Evolutionary conservation across 2,113 vertebrate genomes (phyloP), one percentile per base, ranked within the genome.

Genomic region (Bujurquina vittata): DNA sequence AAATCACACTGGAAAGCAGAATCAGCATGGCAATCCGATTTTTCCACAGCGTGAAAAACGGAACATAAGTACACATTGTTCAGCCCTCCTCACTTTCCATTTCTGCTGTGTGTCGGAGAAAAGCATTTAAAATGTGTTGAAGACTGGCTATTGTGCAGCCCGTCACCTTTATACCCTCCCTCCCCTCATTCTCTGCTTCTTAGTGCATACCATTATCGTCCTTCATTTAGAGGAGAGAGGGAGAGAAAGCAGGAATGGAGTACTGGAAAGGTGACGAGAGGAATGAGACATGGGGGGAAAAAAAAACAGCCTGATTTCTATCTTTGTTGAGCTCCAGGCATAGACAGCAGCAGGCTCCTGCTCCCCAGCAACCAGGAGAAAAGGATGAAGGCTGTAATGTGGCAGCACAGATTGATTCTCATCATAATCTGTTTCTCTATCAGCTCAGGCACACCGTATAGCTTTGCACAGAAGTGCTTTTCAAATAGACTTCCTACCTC

Each of bases 101-200:
- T 79, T 79, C 84, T 54, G 29, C 80, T 52, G 29, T 55, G 67
- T 62, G 52, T 67, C 0, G 3, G 65, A 75, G 72, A 78, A 81
- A 92, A 75, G 74, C 75, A 79, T 91, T 86, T 88, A 77, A 72
- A 93, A 94, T 91, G 67, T 31, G 11, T 79, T 75, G 86, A 37
- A 87, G 90, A 87, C 86, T 88, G 78, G 80, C 85, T 79, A 84
- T 93, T 93, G 91, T 94, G 85, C 65, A 84, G 79, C 78, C 84
- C 20, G 3, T 81, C 87, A 85, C 84, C 89, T 89, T 84, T 84
- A 73, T 78, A 85, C 67, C 86, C 59, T 58, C 49, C 69, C 76
- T 60, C 22, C 65, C 76, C 74, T 84, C 80, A 46, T 77, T 79
- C 61, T 54, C 75, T 75, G 26, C 37, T 57, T 86, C 82, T 79